Conservation (phyloP, 2,888 invertebrate genomes). For the Idaea biselata region DNA sequence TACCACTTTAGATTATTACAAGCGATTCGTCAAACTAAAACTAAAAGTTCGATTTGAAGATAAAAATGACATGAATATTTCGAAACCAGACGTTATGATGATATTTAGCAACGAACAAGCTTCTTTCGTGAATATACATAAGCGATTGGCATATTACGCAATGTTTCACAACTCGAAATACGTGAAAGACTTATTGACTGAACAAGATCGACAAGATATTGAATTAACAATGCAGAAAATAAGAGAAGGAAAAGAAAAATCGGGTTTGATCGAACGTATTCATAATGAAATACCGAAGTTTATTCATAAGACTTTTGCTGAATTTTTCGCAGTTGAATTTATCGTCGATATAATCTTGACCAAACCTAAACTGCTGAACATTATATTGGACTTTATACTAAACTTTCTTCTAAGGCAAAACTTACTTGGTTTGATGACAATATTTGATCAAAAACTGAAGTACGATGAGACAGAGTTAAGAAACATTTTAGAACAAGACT, state of each 20-base stretch:
- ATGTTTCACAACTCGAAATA: background rate
- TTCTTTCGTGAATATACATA: background rate
- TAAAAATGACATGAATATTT: background rate
- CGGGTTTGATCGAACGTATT: background rate
- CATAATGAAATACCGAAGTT: background rate
- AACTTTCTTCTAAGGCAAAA: background rate
- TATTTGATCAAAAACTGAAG: conserved; percentile 18
- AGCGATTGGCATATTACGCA: background rate
- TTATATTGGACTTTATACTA: background rate
- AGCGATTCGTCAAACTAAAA: background rate
- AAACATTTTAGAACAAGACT: background rate
- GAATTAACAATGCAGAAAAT: background rate
- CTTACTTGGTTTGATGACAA: background rate
- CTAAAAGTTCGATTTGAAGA: conserved; percentile 1
- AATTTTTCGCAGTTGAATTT: background rate
- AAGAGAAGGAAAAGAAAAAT: background rate
- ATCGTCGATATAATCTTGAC: background rate
- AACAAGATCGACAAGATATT: background rate
- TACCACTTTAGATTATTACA: background rate
- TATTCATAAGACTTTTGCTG: background rate
- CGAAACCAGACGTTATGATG: background rate
- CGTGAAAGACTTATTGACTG: background rate
- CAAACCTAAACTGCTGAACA: background rate
- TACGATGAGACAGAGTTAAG: background rate
- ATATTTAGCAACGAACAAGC: background rate